phyloP scores from a whole-genome alignment of 2,797 vertebrate species.

The Aldrovandia affinis region DNA sequence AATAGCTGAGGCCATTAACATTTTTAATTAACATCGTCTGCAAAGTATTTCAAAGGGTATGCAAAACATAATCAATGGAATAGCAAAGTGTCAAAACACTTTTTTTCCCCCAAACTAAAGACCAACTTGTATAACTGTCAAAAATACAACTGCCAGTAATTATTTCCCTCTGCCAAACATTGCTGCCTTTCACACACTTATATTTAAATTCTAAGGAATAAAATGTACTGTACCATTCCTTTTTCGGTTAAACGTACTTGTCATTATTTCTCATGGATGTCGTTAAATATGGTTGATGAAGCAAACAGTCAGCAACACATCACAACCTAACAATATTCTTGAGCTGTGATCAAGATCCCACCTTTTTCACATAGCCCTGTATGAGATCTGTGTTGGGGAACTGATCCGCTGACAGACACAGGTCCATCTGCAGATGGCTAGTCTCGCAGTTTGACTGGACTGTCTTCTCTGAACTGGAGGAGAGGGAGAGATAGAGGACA shows the following conservation, averaged over 20 bases:
- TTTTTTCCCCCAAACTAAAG: neutral
- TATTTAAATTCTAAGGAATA: neutral
- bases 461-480: slow-evolving; percentile 80
- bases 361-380: slow-evolving; percentile 93
- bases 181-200: neutral
- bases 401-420: slow-evolving; percentile 82
- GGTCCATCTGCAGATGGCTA: slow-evolving; percentile 86
- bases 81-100: neutral
- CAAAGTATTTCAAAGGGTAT: neutral
- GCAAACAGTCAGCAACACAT: neutral
- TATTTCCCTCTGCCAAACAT: neutral
- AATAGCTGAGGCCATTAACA: slow-evolving; percentile 51
- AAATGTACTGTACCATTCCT: neutral
- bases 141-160: neutral
- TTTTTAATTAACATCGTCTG: neutral
- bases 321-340: neutral
- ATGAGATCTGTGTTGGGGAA: slow-evolving; percentile 85
- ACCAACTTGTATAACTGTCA: neutral
- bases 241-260: neutral
- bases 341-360: slow-evolving; percentile 62
- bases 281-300: neutral
- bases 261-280: neutral
- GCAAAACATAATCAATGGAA: neutral
- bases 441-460: slow-evolving; percentile 73
- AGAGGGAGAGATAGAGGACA: slow-evolving; percentile 32